These are phyloP conservation scores for Scytalopus superciliaris DNA, from an alignment of 2,113 vertebrate species.

Conservation along the genomic window DNA sequence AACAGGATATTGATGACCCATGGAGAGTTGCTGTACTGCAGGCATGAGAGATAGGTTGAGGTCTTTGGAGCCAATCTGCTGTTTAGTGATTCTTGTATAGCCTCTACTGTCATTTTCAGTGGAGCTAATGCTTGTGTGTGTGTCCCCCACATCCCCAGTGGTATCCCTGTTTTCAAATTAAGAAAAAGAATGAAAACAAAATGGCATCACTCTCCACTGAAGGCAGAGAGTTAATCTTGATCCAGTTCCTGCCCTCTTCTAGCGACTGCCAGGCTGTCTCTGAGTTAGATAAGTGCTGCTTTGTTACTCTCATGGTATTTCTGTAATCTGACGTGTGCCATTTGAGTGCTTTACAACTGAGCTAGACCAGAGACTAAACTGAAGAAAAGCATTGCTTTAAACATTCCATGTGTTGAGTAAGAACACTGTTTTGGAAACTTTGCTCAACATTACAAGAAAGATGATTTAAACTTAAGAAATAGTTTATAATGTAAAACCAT, in stretches of 20 bases:
- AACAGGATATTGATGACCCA: background rate
- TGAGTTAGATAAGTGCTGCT: background rate
- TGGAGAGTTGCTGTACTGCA: background rate
- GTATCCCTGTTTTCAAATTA: background rate
- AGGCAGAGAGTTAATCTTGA: background rate
- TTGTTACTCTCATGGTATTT: constrained; percentile 2
- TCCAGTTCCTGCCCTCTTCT: background rate
- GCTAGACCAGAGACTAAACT: background rate
- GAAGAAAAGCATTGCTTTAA: background rate
- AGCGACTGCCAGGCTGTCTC: background rate
- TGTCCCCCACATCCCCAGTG: background rate
- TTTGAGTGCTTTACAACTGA: background rate
- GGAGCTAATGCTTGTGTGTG: background rate
- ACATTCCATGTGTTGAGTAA: background rate
- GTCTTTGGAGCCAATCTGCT: background rate
- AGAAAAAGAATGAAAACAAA: background rate
- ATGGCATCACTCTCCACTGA: background rate
- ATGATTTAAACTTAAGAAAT: background rate
- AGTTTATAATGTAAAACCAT: background rate
- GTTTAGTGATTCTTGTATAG: background rate
- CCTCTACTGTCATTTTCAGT: background rate
- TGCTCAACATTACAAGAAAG: background rate
- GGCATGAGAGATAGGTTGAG: background rate
- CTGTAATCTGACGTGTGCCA: background rate
- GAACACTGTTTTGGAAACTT: background rate